A percentile compares a stretch with the other conserved stretches of the same genome.
Evolutionary conservation across 2,888 invertebrate genomes (phyloP).

Genomic region (Agrochola circellaris): DNA sequence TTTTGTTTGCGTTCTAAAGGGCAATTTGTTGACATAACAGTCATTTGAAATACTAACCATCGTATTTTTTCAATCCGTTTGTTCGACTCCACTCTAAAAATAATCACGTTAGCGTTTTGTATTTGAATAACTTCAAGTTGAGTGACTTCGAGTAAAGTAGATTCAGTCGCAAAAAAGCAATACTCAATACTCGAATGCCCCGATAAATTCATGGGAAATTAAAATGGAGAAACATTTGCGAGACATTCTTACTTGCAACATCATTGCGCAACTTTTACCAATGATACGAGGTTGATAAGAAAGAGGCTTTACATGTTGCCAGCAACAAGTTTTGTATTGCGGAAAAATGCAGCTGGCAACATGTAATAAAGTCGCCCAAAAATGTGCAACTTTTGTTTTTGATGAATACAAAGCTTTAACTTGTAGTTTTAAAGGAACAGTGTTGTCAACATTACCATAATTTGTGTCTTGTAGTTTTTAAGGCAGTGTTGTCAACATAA

Average conservation of each 20-base stretch:
- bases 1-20: slow-evolving; percentile 71
- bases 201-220: too few relatives aligned
- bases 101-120: neutral
- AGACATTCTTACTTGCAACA: neutral
- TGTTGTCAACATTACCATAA: neutral
- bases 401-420: neutral
- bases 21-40: slow-evolving; percentile 63
- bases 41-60: neutral
- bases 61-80: neutral
- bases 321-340: neutral
- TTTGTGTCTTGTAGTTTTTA: neutral
- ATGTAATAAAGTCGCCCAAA: neutral
- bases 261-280: neutral
- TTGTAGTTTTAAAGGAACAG: neutral
- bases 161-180: neutral
- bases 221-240: neutral
- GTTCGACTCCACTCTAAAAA: neutral
- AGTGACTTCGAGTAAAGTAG: neutral
- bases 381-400: neutral
- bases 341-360: neutral
- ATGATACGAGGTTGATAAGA: neutral
- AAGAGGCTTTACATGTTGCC: neutral
- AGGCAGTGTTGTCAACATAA: neutral
- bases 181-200: too few relatives aligned
- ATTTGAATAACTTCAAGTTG: neutral